Conservation (phyloP, 2,113 vertebrate species). For the Phainopepla nitens region DNA sequence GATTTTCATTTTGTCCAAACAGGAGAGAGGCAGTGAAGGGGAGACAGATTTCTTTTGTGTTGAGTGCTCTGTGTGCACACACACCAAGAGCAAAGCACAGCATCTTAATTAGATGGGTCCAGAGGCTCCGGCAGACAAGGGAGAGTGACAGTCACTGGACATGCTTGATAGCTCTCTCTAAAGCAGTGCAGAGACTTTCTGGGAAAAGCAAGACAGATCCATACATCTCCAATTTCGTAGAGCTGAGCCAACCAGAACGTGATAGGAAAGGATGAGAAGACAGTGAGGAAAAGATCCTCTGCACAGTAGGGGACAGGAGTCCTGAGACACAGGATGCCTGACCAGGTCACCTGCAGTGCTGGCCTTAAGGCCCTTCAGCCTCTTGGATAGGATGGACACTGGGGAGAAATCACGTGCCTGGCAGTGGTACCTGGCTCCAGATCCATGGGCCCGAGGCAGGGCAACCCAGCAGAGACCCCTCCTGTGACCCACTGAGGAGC, state of each 20-base stretch:
- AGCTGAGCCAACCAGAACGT: not conserved
- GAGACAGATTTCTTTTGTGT: constrained; percentile 43
- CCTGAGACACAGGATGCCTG: not conserved
- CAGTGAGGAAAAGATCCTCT: not conserved
- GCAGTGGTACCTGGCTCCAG: not conserved
- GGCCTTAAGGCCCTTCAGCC: not conserved
- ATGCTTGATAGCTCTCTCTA: constrained; percentile 54
- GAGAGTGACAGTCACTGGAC: constrained; percentile 38
- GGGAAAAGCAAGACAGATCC: constrained; percentile 18
- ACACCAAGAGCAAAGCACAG: constrained; percentile 26
- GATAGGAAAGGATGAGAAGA: not conserved
- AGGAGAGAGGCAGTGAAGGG: constrained; percentile 27
- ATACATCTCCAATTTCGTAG: not conserved
- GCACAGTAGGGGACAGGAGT: not conserved
- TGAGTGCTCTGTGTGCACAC: constrained; percentile 27
- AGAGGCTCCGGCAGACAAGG: constrained; percentile 19
- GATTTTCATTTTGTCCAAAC: constrained; percentile 48
- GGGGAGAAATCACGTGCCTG: accelerated
- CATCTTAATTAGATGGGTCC: constrained; percentile 55
- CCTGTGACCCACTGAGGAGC: not conserved
- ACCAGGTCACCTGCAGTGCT: not conserved
- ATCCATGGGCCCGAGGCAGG: accelerated
- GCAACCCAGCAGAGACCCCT: not conserved
- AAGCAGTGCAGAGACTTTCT: not conserved
- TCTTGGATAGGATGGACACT: not conserved